A percentile compares a stretch with the other conserved stretches of the same genome.
Conservation (phyloP, 2,888 invertebrate genomes). For the Mythimna impura region DNA sequence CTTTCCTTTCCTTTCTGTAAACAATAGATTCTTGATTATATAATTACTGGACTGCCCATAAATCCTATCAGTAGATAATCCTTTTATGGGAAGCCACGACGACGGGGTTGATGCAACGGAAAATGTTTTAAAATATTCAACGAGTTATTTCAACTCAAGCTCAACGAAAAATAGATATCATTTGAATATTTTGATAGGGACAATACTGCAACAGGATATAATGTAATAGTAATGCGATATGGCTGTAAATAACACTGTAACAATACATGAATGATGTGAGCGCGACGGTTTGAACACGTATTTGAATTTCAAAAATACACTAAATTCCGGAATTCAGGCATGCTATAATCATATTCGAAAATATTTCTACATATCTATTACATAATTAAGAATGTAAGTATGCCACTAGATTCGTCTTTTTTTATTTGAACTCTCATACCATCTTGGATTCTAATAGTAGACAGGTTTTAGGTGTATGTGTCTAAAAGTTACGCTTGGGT, state of each 20-base stretch:
- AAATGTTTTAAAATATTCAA: background rate
- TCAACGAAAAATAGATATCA: background rate
- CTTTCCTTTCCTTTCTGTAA: background rate
- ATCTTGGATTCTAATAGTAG: conserved; percentile 6
- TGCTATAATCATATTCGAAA: conserved; percentile 40
- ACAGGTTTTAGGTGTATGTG: conserved; percentile 7
- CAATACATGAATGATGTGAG: conserved; percentile 35
- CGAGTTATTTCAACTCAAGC: background rate
- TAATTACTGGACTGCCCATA: background rate
- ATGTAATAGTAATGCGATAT: conserved; percentile 44
- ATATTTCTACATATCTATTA: conserved; percentile 36
- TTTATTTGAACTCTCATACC: conserved; percentile 9
- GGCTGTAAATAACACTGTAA: conserved; percentile 38
- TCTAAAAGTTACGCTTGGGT: conserved; percentile 8
- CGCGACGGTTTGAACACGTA: conserved; percentile 36
- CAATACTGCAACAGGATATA: conserved; percentile 45
- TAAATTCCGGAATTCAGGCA: conserved; percentile 26
- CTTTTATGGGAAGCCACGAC: background rate
- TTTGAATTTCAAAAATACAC: conserved; percentile 44
- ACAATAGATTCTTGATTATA: conserved; percentile 1
- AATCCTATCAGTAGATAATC: background rate
- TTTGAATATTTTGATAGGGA: conserved; percentile 24
- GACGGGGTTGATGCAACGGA: background rate
- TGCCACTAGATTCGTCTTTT: conserved; percentile 24
- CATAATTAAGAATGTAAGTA: conserved; percentile 27